Percentiles rank a stretch among this genome's conserved stretches.
phyloP scores from a whole-genome alignment of 2,888 invertebrate genomes.

The Pyrgus malvae region DNA sequence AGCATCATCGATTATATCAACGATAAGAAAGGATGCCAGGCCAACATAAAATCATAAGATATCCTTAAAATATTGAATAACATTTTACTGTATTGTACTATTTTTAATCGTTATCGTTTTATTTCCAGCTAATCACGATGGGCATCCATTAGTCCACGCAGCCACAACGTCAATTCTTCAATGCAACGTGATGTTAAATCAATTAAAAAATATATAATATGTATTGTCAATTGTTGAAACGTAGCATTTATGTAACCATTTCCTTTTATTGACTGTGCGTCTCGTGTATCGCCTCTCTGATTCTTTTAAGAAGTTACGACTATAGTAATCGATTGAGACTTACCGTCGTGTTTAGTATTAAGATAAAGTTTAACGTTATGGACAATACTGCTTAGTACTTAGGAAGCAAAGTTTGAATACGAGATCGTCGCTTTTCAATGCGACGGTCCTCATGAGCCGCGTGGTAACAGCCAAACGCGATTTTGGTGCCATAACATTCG shows the following conservation, averaged over 20 bases:
- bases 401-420: constrained; percentile 30
- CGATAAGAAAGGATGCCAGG: too few relatives aligned
- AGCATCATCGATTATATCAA: too few relatives aligned
- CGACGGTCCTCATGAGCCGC: constrained; percentile 18
- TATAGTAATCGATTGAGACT: constrained; percentile 2
- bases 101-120: neutral
- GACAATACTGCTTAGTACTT: constrained; percentile 51
- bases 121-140: constrained; percentile 14
- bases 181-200: constrained; percentile 8
- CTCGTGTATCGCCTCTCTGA: constrained; percentile 8
- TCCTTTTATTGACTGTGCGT: constrained; percentile 1
- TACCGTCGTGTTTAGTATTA: constrained; percentile 43
- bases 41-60: too few relatives aligned
- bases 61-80: too few relatives aligned
- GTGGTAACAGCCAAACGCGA: constrained; percentile 11
- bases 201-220: constrained; percentile 12
- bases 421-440: too few relatives aligned
- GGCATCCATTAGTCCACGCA: constrained; percentile 8
- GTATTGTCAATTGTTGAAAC: constrained; percentile 25
- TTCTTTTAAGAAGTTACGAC: constrained; percentile 5
- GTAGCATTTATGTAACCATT: constrained; percentile 12
- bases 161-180: constrained; percentile 9
- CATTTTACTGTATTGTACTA: too few relatives aligned
- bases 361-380: constrained; percentile 46
- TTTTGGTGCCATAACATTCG: constrained; percentile 60